These are phyloP conservation scores for Branchellion lobata DNA, from an alignment of 2,888 invertebrate genomes.

Conservation along the genomic window DNA sequence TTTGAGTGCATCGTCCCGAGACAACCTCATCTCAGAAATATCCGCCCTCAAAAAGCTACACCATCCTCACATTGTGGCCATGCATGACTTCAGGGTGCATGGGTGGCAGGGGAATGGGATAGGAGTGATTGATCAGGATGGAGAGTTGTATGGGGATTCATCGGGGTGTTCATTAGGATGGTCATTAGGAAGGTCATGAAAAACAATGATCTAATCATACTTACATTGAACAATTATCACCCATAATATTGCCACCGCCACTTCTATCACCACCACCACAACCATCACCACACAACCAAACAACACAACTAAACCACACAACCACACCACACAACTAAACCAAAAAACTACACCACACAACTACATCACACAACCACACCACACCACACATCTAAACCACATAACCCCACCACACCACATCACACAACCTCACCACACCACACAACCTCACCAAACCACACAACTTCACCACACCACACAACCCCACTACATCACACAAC, in stretches of 20 bases:
- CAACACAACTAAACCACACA: not conserved
- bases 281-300: too few species aligned
- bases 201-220: too few species aligned
- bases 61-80: constrained; percentile 78
- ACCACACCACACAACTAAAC: not conserved
- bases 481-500: too few species aligned
- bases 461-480: too few species aligned
- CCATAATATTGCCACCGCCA: too few species aligned
- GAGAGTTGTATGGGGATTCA: not conserved
- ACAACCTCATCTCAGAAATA: constrained; percentile 81
- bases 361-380: not conserved
- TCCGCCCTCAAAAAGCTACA: constrained; percentile 74
- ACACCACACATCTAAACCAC: too few species aligned
- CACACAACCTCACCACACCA: too few species aligned
- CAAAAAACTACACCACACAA: not conserved
- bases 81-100: constrained; percentile 72
- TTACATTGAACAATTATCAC: not conserved
- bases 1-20: constrained; percentile 73
- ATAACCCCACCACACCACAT: not conserved
- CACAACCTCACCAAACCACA: too few species aligned
- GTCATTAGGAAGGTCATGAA: too few species aligned
- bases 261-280: too few species aligned
- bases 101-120: too few species aligned
- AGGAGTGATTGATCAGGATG: not conserved
- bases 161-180: not conserved